Evolutionary conservation across 1,140 invertebrate species (phyloP).

Genomic region (Papilio xuthus): DNA sequence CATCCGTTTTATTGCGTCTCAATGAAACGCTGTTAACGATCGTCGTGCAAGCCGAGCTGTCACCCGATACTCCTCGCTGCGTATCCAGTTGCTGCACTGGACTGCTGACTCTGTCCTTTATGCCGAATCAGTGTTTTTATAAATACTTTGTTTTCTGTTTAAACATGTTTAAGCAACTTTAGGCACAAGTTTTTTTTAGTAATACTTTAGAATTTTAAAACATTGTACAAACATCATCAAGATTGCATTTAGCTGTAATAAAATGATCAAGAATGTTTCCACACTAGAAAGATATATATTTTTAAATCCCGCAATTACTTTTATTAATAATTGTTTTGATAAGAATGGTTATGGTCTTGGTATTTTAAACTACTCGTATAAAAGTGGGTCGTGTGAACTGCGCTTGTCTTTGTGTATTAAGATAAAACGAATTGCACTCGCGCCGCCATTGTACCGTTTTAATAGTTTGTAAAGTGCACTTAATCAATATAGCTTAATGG

Average conservation of each 20-base stretch:
- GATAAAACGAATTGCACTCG: constrained; percentile 13
- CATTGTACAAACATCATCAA: too few relatives aligned
- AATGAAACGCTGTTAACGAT: constrained; percentile 27
- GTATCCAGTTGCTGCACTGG: constrained; percentile 20
- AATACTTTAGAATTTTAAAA: too few relatives aligned
- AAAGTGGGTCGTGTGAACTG: constrained; percentile 10
- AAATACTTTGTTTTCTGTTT: background rate
- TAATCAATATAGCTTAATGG: constrained; percentile 8
- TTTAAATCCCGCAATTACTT: background rate
- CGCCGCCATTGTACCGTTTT: constrained; percentile 9
- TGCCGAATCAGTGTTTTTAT: background rate
- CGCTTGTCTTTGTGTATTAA: constrained; percentile 3
- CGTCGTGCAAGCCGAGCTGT: constrained; percentile 17
- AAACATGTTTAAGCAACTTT: too few relatives aligned
- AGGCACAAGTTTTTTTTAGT: too few relatives aligned
- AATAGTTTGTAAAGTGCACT: constrained; percentile 9
- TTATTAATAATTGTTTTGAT: constrained; percentile 19
- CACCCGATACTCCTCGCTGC: constrained; percentile 13
- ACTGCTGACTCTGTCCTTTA: constrained; percentile 21
- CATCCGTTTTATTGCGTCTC: constrained; percentile 31
- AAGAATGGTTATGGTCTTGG: constrained; percentile 1
- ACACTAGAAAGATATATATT: background rate
- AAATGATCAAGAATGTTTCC: background rate
- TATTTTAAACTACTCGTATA: background rate
- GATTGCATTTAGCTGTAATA: background rate